Conservation (phyloP, 2,113 vertebrate genomes). For the Eupsittula cactorum region DNA sequence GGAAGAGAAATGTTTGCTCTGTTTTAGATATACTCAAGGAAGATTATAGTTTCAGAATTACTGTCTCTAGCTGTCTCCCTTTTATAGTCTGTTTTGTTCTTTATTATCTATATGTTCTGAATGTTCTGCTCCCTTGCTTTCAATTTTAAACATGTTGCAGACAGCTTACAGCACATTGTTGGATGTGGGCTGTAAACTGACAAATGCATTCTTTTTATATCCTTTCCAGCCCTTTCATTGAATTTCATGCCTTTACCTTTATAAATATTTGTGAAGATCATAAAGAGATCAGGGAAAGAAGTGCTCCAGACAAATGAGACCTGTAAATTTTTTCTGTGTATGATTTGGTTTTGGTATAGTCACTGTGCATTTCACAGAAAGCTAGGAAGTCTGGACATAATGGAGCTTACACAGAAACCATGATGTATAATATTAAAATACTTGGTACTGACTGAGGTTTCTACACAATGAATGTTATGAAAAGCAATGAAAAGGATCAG, state of each 20-base stretch:
- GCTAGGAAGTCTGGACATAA: not conserved
- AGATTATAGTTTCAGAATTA: constrained; percentile 37
- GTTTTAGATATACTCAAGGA: constrained; percentile 41
- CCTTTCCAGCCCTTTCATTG: not conserved
- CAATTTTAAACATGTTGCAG: constrained; percentile 42
- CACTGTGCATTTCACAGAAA: not conserved
- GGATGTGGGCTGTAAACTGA: constrained; percentile 49
- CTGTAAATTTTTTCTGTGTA: not conserved
- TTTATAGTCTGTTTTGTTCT: constrained; percentile 41
- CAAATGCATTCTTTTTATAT: constrained; percentile 23
- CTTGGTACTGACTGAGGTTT: not conserved
- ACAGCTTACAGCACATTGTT: not conserved
- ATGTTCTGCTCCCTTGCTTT: constrained; percentile 52
- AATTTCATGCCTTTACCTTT: constrained; percentile 43
- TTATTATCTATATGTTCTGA: constrained; percentile 22
- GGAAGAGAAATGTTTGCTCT: constrained; percentile 19
- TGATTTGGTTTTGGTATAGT: not conserved
- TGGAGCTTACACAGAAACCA: not conserved
- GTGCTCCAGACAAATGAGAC: constrained; percentile 1
- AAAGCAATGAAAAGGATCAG: not conserved
- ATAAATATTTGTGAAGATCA: constrained; percentile 52
- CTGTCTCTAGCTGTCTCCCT: constrained; percentile 14
- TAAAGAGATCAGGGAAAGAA: constrained; percentile 32
- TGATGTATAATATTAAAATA: not conserved
- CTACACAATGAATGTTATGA: not conserved